Evolutionary conservation across 2,797 vertebrate species (phyloP), one percentile per base, ranked within the genome.

Genomic region (Silurus lanzhouensis): DNA sequence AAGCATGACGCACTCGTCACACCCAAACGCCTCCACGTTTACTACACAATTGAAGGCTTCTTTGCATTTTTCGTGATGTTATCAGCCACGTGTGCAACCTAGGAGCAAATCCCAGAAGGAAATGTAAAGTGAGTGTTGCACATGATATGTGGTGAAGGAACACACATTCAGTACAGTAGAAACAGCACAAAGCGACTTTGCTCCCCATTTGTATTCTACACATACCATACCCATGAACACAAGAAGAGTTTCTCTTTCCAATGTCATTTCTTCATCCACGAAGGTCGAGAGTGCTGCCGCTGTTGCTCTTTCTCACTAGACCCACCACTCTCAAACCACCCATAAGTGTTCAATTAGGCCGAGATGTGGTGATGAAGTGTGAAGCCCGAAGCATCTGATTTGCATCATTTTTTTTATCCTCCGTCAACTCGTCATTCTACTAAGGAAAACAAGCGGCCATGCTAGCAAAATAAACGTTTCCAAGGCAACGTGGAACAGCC

Each of bases 1-100:
- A 88, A 82, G 58, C 48, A 88, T 89, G 89, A 90, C 90, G 87
- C 87, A 91, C 87, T 86, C 87, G 84, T 93, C 94, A 91, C 94
- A 90, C 93, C 94, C 91, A 55, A 75, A 83, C 83, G 81, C 83
- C 81, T 88, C 81, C 81, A 71, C 84, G 2, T 86, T 83, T 55
- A 71, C 81, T 81, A 86, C 81, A 85, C 68, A 88, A 82, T 61
- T 38, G 27, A 84, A 75, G 83, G 83, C 85, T 81, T 84, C 76
- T 84, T 83, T 55, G 70, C 48, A 52, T 71, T 83, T 86, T 64
- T 91, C 90, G 91, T 92, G 92, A 93, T 91, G 81, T 74, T 74
- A 83, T 74, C 86, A 81, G 27, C 46, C 31, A 38, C 27, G 46
- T 52, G 46, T 6, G 44, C 14, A 25, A 9, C 25, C 44, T 27